Evolutionary conservation across 2,113 vertebrate species (phyloP), one percentile per base, ranked within the genome.

Genomic region (Apaloderma vittatum): DNA sequence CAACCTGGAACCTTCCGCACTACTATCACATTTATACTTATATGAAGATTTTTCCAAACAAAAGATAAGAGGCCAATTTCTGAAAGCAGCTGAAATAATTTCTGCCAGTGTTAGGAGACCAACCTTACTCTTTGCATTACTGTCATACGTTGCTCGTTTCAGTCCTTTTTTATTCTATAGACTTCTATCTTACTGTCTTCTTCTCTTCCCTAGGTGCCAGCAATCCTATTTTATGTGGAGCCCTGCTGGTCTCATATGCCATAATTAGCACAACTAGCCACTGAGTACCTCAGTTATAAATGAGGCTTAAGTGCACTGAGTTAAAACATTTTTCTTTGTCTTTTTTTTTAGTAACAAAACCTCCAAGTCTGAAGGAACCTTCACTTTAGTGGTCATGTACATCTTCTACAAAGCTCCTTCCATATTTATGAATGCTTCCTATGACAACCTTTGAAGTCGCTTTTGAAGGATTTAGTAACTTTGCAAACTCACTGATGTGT

Each of bases 11-110:
- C 15, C 36, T 90, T 93, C 71, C n/a, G 67, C 20, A 45, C 74
- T 75, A 68, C 29, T 67, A 75, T 37, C 29, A 63, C 26, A 51
- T 34, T 51, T 72, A 26, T 91, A 90, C 18, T 70, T 81, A 37
- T 16, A 78, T 19, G 11, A 93, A 95, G 84, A 89, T 18, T 87
- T 93, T 81, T 85, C 61, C 70, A 93, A 87, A 91, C 51, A 81
- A 89, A 95, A 86, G 55, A 58, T 51, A 62, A 3, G 30, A 77
- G 29, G 19, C 22, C 61, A 67, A 77, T 15, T 58, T 94, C 85
- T 40, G 24, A 94, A 78, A 23, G 54, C 61, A 93, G 51, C 22
- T 89, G 71, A 49, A 84, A 74, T 95, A 32, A 84, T 93, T 94
- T 85, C 87, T 89, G 57, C 61, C 22, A 62, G 51, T 45, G n/a